Base-by-base conservation (phyloP, 1,140 invertebrate genomes). In the Platorchestia sp. region DNA sequence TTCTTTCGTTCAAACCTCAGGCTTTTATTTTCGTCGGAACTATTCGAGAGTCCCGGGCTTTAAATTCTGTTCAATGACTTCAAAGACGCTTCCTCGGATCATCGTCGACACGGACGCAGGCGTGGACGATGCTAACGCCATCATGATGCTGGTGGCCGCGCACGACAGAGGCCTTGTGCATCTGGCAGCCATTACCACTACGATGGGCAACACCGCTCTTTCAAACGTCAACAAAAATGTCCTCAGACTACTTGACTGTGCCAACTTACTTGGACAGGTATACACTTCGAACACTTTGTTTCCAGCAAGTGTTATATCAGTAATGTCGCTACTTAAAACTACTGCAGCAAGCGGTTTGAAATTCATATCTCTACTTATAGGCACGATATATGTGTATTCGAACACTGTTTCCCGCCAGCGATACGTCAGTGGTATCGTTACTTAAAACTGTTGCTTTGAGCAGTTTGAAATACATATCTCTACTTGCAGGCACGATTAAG, bases 81-180 rank as follows among this genome's bases (percentile, higher is more conserved):
- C 59, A 27, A 75, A 19, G 59, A 36, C 27, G 7, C 43, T 93
- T 40, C 95, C 95, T 91, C 96, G 96, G 51, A 97, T 98, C 43
- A 97, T 98, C 91, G 95, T 96, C 10, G 98, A 98, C 96, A 97
- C 97, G 75, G 98, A 98, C 97, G 97, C 97, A 43, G 98, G 98
- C 0, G 97, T 97, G 42, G 98, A 98, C 96, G 98, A 98, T 97
- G 98, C 98, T 42, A 97, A 98, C 96, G 98, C 98, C 0, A 96
- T 98, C 10, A 96, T 98, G 40, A 96, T 98, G 95, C 96, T 98
- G 3, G 96, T 98, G 0, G 97, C 97, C 41, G 98, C 98, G 7
- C 97, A 98, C 87, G 86, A 93, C 43, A 47, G 95, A 43, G 45
- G 95, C 3, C 96, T 97, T 96, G 96, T 98, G n/a, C 96, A 98